Conservation (phyloP, 2,888 invertebrate genomes). For the Baccha elongata region DNA sequence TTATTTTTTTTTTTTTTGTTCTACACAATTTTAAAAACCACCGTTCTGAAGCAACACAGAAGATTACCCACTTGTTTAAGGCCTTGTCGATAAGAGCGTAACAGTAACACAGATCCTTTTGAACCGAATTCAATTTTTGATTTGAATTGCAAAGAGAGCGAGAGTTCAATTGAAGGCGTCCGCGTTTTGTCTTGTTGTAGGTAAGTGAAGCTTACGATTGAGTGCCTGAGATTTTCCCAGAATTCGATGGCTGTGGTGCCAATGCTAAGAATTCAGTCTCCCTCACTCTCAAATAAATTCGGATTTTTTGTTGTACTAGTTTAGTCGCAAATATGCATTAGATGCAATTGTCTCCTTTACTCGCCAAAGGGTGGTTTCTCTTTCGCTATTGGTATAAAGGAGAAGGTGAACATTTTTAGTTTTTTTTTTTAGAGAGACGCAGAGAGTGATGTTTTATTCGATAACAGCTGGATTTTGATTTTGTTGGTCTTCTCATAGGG, state of each 20-base stretch:
- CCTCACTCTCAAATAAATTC: conserved; percentile 50
- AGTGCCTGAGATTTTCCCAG: conserved; percentile 58
- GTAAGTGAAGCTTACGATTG: conserved; percentile 41
- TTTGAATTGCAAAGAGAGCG: conserved; percentile 52
- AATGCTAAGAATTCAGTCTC: conserved; percentile 32
- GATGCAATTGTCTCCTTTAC: conserved; percentile 65
- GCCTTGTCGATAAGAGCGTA: conserved; percentile 25
- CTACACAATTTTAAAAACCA: neutral
- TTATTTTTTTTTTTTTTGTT: conserved; percentile 13
- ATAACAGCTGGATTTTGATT: conserved; percentile 8
- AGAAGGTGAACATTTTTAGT: neutral
- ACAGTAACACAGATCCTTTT: conserved; percentile 50
- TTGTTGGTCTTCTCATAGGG: conserved; percentile 6
- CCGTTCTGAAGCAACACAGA: conserved; percentile 18
- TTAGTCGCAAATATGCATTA: conserved; percentile 28
- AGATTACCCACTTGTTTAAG: conserved; percentile 33
- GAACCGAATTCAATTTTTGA: conserved; percentile 62
- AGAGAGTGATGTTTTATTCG: conserved; percentile 20
- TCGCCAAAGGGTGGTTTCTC: conserved; percentile 20
- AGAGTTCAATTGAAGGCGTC: conserved; percentile 33
- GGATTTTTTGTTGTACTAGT: neutral
- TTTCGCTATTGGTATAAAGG: conserved; percentile 44
- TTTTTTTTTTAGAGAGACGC: conserved; percentile 11
- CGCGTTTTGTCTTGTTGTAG: conserved; percentile 24
- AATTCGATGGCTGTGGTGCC: conserved; percentile 3